A percentile compares a stretch with the other conserved stretches of the same genome.
Evolutionary conservation across 2,888 invertebrate genomes (phyloP).

Genomic region (Holacanthella duospinosa): DNA sequence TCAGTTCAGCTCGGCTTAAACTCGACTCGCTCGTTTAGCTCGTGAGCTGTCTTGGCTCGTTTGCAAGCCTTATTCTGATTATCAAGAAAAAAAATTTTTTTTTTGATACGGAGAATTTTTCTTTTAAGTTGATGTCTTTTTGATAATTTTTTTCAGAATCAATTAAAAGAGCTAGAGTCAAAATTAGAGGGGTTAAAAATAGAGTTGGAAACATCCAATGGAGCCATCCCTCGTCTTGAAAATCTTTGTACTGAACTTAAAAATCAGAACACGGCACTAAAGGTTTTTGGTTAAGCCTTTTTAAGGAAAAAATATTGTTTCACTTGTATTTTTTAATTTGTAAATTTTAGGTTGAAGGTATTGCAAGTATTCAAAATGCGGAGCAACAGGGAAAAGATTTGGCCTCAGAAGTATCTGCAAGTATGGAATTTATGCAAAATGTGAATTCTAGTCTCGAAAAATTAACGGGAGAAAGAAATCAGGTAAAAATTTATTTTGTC

Average conservation of each 20-base stretch:
- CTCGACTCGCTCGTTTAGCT: too few relatives aligned
- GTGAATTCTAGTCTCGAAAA: constrained; percentile 28
- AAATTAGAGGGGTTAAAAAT: constrained; percentile 22
- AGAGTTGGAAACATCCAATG: constrained; percentile 27
- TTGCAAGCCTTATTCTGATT: too few relatives aligned
- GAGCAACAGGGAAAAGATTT: constrained; percentile 32
- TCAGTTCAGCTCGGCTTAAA: too few relatives aligned
- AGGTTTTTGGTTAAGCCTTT: too few relatives aligned
- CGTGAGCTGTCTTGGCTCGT: too few relatives aligned
- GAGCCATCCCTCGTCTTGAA: constrained; percentile 31
- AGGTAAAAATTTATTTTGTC: constrained; percentile 19
- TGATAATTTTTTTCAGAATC: constrained; percentile 7
- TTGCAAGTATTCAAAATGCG: constrained; percentile 28
- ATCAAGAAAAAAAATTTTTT: too few relatives aligned
- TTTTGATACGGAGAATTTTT: too few relatives aligned
- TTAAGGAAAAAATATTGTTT: background rate
- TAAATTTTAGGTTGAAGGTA: constrained; percentile 30
- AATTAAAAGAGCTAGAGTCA: constrained; percentile 31
- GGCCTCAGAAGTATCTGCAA: constrained; percentile 30
- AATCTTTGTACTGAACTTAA: constrained; percentile 34
- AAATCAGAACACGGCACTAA: constrained; percentile 33
- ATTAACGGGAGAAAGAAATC: constrained; percentile 28
- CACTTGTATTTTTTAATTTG: constrained; percentile 4
- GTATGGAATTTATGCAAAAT: constrained; percentile 34
- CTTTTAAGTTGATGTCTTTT: too few relatives aligned